Percentiles rank a stretch among this genome's conserved stretches.
phyloP scores from a whole-genome alignment of 2,113 vertebrate species.

The Scalopus aquaticus region DNA sequence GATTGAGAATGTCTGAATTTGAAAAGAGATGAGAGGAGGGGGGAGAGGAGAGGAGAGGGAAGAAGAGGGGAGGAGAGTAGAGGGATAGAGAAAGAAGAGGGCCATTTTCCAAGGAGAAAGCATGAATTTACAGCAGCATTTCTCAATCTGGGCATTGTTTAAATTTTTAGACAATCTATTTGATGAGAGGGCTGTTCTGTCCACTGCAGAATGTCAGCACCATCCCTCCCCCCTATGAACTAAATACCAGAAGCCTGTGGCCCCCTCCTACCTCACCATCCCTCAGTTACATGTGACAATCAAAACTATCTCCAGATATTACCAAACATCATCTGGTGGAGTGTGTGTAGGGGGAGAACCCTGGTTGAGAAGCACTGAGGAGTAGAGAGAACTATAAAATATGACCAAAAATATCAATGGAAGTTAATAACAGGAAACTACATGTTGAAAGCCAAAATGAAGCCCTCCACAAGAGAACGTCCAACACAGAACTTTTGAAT shows the following conservation, averaged over 20 bases:
- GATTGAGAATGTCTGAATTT: neutral
- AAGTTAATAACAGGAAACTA: neutral
- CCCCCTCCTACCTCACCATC: neutral
- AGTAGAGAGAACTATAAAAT: slow-evolving; percentile 5
- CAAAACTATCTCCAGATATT: neutral
- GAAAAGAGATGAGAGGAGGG: neutral
- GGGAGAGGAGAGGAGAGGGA: too few species aligned
- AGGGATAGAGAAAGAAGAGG: neutral
- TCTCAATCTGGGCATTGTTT: neutral
- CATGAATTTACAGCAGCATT: neutral
- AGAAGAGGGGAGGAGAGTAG: too few species aligned
- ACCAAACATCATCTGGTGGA: neutral
- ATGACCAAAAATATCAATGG: neutral
- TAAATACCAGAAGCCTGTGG: neutral
- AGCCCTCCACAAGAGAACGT: neutral
- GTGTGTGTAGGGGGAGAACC: neutral
- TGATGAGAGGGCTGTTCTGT: neutral
- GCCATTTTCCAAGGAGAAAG: neutral
- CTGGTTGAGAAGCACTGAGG: neutral
- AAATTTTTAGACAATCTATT: neutral
- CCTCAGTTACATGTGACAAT: neutral
- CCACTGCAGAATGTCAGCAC: neutral
- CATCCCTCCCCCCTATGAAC: neutral
- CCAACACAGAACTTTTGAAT: neutral
- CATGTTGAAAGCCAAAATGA: neutral